These are phyloP conservation scores for Rhagoletis zephyria DNA, from an alignment of 1,140 invertebrate genomes.

Conservation along the genomic window DNA sequence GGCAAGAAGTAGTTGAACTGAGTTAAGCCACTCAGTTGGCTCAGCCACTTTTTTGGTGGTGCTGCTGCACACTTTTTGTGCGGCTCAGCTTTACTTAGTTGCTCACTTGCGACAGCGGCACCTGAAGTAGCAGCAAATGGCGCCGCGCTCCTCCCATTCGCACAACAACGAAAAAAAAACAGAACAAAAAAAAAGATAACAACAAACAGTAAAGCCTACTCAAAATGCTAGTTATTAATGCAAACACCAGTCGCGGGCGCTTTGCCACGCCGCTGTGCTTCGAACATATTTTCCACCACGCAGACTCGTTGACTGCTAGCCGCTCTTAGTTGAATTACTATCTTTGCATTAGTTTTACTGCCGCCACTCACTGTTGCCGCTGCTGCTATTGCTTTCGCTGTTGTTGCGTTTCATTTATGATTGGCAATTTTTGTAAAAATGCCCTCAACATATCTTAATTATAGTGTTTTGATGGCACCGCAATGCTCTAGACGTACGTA, in stretches of 20 bases:
- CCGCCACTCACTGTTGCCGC: background rate
- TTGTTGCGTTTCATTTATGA: conserved; percentile 53
- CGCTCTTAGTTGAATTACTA: background rate
- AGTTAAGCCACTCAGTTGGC: background rate
- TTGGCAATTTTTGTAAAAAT: conserved; percentile 57
- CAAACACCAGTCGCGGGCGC: conserved; percentile 10
- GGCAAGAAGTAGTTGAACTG: background rate
- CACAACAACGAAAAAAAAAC: background rate
- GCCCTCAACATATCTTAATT: conserved; percentile 60
- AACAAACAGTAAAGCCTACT: too few species aligned
- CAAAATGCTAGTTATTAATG: conserved; percentile 48
- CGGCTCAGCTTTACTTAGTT: conserved; percentile 2
- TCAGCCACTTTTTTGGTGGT: background rate
- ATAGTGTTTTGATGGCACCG: conserved; percentile 66
- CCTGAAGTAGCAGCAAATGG: conserved; percentile 25
- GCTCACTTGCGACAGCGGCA: background rate
- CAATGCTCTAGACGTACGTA: background rate
- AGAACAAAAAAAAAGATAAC: background rate
- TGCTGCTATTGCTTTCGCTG: background rate
- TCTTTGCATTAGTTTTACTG: background rate
- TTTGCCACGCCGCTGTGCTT: background rate
- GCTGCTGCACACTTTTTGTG: background rate
- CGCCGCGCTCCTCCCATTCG: background rate
- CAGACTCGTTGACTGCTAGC: background rate
- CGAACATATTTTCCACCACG: background rate